Percentiles rank a stretch among this genome's conserved stretches.
Conservation (phyloP, 92 coral and sea anemone genomes). For the Plumapathes pennacea region DNA sequence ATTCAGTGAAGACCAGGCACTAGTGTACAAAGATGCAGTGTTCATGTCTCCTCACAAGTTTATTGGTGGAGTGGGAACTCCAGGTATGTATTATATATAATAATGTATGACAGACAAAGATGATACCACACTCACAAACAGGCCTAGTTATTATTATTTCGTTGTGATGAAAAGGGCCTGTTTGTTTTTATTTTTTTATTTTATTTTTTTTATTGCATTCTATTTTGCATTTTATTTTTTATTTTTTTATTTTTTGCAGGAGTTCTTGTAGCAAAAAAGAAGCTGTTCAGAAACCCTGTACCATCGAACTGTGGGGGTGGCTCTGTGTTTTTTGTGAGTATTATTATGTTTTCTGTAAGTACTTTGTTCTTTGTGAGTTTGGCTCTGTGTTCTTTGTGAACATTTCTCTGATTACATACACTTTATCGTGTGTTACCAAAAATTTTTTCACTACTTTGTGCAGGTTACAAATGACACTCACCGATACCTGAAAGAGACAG, state of each 20-base stretch:
- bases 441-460: neutral
- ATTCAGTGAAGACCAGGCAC: conserved; percentile 69
- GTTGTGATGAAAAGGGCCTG: no score
- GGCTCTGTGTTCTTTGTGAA: no score
- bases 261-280: conserved; percentile 89
- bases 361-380: no score
- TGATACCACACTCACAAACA: no score
- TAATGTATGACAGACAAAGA: no score
- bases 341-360: no score
- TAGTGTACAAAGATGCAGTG: conserved; percentile 92
- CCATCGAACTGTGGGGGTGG: conserved; percentile 99
- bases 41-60: conserved; percentile 92
- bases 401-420: no score
- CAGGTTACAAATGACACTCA: conserved; percentile 92
- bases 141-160: no score
- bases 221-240: neutral
- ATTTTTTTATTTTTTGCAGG: conserved; percentile 42
- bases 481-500: conserved; percentile 90
- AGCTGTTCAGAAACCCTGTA: conserved; percentile 78
- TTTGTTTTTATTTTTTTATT: neutral
- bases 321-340: conserved; percentile 93
- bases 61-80: conserved; percentile 94
- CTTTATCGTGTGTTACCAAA: no score
- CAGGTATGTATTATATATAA: no score
- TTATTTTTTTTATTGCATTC: neutral